A percentile compares a stretch with the other conserved stretches of the same genome.
These are phyloP conservation scores for Ariolimax columbianus DNA, from an alignment of 2,888 invertebrate species.

Conservation along the genomic window DNA sequence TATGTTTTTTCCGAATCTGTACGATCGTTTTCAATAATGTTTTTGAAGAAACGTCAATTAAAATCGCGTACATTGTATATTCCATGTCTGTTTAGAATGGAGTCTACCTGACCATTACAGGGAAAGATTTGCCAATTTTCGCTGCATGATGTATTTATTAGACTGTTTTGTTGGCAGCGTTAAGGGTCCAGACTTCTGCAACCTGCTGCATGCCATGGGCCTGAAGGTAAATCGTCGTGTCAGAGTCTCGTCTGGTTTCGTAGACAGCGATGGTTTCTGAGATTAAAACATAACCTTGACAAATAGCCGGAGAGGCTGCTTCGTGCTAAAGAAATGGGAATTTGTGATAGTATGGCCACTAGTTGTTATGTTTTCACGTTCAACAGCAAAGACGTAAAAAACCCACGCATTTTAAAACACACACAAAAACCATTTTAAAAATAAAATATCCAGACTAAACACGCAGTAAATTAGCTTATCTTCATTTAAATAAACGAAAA, in stretches of 20 bases:
- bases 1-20: too few relatives aligned
- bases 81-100: too few relatives aligned
- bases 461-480: not conserved
- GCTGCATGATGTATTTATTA: too few relatives aligned
- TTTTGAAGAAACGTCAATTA: too few relatives aligned
- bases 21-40: too few relatives aligned
- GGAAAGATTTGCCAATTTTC: too few relatives aligned
- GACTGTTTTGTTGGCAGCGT: too few relatives aligned
- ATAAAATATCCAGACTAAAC: not conserved
- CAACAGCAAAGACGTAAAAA: not conserved
- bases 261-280: not conserved
- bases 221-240: not conserved
- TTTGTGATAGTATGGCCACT: not conserved
- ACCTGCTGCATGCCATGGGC: not conserved
- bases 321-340: not conserved
- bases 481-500: too few relatives aligned
- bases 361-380: not conserved
- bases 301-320: not conserved
- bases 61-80: too few relatives aligned
- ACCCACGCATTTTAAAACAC: not conserved
- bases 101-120: too few relatives aligned
- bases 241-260: not conserved
- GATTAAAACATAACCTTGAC: not conserved
- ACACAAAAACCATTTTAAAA: not conserved
- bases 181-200: too few relatives aligned